Conservation (phyloP, 2,888 invertebrate genomes). For the Lithosia quadra region DNA sequence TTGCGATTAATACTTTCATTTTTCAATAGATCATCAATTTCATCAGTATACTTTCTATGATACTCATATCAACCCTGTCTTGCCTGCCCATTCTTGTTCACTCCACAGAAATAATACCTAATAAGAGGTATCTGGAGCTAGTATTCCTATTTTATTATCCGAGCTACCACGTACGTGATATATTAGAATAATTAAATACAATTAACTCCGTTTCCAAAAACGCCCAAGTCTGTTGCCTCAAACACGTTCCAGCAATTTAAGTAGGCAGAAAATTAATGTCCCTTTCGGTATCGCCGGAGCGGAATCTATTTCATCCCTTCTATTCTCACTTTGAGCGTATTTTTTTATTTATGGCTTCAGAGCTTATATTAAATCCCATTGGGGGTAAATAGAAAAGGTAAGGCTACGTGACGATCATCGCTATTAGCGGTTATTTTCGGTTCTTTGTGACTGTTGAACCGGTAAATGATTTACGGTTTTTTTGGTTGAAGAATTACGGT, state of each 20-base stretch:
- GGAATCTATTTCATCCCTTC: slow-evolving; percentile 71
- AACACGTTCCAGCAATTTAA: slow-evolving; percentile 57
- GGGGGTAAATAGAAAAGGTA: slow-evolving; percentile 48
- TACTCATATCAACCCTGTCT: no score
- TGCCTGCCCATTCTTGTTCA: no score
- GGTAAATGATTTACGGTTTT: slow-evolving; percentile 23
- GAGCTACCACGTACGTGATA: neutral
- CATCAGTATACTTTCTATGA: no score
- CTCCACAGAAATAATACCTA: no score
- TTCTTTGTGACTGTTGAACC: slow-evolving; percentile 24
- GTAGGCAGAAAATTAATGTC: slow-evolving; percentile 78
- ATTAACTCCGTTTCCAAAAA: slow-evolving; percentile 14
- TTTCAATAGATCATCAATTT: no score
- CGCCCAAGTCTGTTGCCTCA: slow-evolving; percentile 44
- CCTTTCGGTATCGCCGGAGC: slow-evolving; percentile 66
- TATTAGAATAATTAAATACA: neutral
- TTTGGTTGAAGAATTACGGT: neutral
- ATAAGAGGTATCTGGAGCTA: neutral
- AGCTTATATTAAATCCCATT: slow-evolving; percentile 56
- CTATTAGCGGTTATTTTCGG: slow-evolving; percentile 31
- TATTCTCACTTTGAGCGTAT: slow-evolving; percentile 62
- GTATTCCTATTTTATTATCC: neutral
- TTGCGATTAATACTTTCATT: no score
- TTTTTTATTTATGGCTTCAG: slow-evolving; percentile 63
- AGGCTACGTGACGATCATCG: slow-evolving; percentile 37